Conservation (phyloP, 2,113 vertebrate species). For the Willisornis vidua region DNA sequence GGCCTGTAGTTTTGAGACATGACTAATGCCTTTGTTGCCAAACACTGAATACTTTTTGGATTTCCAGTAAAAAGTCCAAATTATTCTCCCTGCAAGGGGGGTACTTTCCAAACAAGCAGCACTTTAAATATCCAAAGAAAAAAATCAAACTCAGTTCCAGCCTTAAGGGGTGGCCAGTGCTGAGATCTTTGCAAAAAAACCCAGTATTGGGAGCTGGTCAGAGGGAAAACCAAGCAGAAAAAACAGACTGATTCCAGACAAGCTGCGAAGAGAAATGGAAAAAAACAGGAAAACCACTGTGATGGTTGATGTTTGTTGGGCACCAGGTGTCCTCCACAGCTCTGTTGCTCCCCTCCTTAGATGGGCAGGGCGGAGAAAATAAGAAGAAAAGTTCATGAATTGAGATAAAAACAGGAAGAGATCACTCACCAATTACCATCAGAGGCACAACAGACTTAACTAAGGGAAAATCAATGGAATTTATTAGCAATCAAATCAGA, state of each 20-base stretch:
- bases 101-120: constrained; percentile 18
- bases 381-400: not conserved
- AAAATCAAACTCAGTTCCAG: not conserved
- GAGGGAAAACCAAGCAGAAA: not conserved
- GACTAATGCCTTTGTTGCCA: constrained; percentile 32
- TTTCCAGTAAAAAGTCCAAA: constrained; percentile 34
- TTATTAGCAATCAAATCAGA: not conserved
- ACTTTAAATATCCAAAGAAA: constrained; percentile 15
- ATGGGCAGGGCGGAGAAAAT: not conserved
- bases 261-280: not conserved
- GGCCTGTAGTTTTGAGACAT: constrained; percentile 36
- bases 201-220: not conserved
- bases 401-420: not conserved
- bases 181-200: not conserved
- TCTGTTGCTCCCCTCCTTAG: not conserved
- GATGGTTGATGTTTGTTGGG: not conserved
- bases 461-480: not conserved
- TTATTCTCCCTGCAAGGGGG: not conserved
- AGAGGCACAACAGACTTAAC: not conserved
- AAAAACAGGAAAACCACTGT: not conserved
- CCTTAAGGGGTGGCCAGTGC: not conserved
- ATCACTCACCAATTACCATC: not conserved
- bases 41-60: constrained; percentile 21
- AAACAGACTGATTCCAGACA: not conserved
- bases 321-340: not conserved